Conservation (phyloP, 1,140 invertebrate genomes). For the Metaphire vulgaris region DNA sequence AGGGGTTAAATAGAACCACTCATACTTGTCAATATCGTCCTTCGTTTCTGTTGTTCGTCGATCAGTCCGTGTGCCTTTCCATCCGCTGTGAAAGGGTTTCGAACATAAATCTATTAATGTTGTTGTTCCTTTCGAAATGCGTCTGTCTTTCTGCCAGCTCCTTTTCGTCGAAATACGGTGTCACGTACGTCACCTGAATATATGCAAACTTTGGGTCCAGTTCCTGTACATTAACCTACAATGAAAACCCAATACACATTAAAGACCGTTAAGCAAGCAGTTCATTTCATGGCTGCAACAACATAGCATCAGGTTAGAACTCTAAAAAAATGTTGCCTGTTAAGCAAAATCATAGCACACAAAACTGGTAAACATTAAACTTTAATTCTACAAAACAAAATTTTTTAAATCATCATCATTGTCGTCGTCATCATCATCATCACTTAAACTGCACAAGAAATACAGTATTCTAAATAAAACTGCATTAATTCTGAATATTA, state of each 20-base stretch:
- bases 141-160: constrained; percentile 58
- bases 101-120: constrained; percentile 79
- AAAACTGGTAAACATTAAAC: no score
- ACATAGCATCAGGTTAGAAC: no score
- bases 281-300: no score
- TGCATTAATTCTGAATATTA: no score
- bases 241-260: neutral
- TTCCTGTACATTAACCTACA: constrained; percentile 67
- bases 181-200: constrained; percentile 83
- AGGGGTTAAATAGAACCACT: no score
- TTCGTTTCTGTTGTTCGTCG: constrained; percentile 77
- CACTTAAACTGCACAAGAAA: no score
- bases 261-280: neutral
- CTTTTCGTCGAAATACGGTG: constrained; percentile 67
- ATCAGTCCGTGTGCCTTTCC: constrained; percentile 69
- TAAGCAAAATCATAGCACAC: no score
- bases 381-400: no score
- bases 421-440: no score
- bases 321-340: no score
- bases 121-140: constrained; percentile 79
- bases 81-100: constrained; percentile 86
- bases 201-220: constrained; percentile 77
- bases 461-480: no score
- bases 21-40: constrained; percentile 68
- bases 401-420: no score